Evolutionary conservation across 2,113 vertebrate species (phyloP), one percentile per base, ranked within the genome.

Genomic region (Psilopsiagon aymara): DNA sequence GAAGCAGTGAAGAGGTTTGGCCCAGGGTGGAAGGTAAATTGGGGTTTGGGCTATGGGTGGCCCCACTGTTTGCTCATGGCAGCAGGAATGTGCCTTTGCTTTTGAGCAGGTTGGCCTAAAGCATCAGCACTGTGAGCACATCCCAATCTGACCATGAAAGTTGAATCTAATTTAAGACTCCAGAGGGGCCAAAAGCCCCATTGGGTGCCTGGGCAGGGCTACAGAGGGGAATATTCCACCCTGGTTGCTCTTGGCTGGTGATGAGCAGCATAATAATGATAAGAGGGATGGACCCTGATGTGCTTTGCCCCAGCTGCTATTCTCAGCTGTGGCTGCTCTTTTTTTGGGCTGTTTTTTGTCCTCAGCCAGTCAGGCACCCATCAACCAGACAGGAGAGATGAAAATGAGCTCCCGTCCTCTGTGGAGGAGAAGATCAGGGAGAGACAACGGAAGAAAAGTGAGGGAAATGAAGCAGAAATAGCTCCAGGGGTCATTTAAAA

Each of bases 401-500:
- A 90, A 97, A 97, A 86, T 68, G 81, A 88, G 78, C 86, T 92
- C 76, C 75, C 1, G 63, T 95, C 94, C 93, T 94, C 88, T 62
- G 51, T 10, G 41, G 82, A 78, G 21, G 68, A 82, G 90, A 82
- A 47, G 90, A 71, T 71, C 59, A 57, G 90, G 76, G 39, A 77
- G 66, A 71, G 83, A 92, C 60, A 73, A 73, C 2, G 4, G 80
- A 68, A 92, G 44, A 66, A 94, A 96, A 97, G 88, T 71, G 89
- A 95, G 83, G 83, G 94, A 92, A 95, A 96, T 94, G 75, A 89
- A 91, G 88, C 92, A 95, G 88, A 94, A 97, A 97, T 96, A 97
- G 96, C 95, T 96, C 20, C 94, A 96, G 81, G 90, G 96, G 96
- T 97, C 96, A 96, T 96, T 95, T 96, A 97, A 97, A 97, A 97